A percentile compares a stretch with the other conserved stretches of the same genome.
Conservation (phyloP, 2,888 invertebrate species). For the Meghimatium bilineatum region DNA sequence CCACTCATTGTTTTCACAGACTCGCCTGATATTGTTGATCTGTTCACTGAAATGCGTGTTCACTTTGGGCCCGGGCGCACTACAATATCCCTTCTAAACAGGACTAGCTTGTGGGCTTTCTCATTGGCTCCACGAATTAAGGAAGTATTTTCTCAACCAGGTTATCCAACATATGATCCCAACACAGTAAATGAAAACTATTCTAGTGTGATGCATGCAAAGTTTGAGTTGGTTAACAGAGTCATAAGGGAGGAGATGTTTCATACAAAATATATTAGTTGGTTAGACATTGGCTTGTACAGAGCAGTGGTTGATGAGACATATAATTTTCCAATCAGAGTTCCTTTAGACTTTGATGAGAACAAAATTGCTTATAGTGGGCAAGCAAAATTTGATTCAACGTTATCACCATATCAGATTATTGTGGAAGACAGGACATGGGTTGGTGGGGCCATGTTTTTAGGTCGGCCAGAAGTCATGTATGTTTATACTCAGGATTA, state of each 20-base stretch:
- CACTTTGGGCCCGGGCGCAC: slow-evolving; percentile 56
- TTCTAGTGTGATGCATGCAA: slow-evolving; percentile 72
- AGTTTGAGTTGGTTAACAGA: slow-evolving; percentile 67
- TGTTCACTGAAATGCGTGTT: slow-evolving; percentile 56
- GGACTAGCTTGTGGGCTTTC: slow-evolving; percentile 64
- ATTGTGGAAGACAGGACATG: slow-evolving; percentile 61
- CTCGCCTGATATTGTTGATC: slow-evolving; percentile 52
- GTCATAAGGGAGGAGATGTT: slow-evolving; percentile 60
- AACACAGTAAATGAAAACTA: slow-evolving; percentile 69
- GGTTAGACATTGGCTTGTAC: slow-evolving; percentile 72
- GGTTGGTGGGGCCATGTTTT: slow-evolving; percentile 69
- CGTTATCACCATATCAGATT: slow-evolving; percentile 56
- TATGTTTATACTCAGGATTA: slow-evolving; percentile 63
- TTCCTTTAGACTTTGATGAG: slow-evolving; percentile 57
- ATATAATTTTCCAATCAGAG: slow-evolving; percentile 52
- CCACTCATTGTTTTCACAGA: slow-evolving; percentile 67
- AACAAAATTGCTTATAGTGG: slow-evolving; percentile 58
- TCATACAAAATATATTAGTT: slow-evolving; percentile 65
- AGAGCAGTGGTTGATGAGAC: slow-evolving; percentile 57
- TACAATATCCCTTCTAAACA: slow-evolving; percentile 53
- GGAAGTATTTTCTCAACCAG: slow-evolving; percentile 59
- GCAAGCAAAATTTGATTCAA: slow-evolving; percentile 47
- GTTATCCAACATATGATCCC: slow-evolving; percentile 66
- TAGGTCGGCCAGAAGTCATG: slow-evolving; percentile 62
- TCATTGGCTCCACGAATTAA: slow-evolving; percentile 56